These are phyloP conservation scores for Narcine bancroftii DNA, from an alignment of 2,113 vertebrate genomes.

Conservation along the genomic window DNA sequence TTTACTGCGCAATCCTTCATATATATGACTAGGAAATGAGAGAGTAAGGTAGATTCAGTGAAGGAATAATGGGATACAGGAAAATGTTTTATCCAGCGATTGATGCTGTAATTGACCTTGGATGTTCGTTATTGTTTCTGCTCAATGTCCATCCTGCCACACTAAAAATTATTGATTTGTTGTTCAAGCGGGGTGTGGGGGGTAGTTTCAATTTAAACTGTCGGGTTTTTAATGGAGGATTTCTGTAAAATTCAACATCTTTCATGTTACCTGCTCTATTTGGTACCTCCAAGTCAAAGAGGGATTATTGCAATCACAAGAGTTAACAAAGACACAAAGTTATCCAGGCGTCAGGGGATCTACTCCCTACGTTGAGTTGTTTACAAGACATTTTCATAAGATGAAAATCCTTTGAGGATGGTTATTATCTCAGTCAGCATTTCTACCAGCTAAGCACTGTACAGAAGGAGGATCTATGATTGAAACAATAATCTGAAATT, in stretches of 20 bases:
- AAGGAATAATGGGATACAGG: not conserved
- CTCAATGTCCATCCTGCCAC: not conserved
- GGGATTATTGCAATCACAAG: not conserved
- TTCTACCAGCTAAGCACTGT: not conserved
- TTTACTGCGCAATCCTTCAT: not conserved
- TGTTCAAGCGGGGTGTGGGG: not conserved
- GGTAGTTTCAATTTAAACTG: conserved; percentile 27
- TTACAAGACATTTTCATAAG: not conserved
- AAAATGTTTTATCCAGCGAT: not conserved
- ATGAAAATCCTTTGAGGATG: not conserved
- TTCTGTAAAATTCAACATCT: not conserved
- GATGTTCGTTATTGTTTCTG: not conserved
- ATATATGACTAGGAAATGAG: not conserved
- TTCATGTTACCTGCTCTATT: not conserved
- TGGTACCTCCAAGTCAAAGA: not conserved
- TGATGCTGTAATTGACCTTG: not conserved
- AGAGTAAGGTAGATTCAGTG: not conserved
- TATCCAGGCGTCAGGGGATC: not conserved
- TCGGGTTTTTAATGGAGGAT: too few relatives aligned
- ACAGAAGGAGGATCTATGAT: not conserved
- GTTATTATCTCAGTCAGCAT: not conserved
- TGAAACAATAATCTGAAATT: not conserved
- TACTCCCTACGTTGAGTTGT: not conserved
- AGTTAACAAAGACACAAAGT: not conserved
- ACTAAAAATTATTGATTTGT: not conserved